phyloP scores from a whole-genome alignment of 2,113 vertebrate genomes.

The Dicerorhinus sumatrensis region DNA sequence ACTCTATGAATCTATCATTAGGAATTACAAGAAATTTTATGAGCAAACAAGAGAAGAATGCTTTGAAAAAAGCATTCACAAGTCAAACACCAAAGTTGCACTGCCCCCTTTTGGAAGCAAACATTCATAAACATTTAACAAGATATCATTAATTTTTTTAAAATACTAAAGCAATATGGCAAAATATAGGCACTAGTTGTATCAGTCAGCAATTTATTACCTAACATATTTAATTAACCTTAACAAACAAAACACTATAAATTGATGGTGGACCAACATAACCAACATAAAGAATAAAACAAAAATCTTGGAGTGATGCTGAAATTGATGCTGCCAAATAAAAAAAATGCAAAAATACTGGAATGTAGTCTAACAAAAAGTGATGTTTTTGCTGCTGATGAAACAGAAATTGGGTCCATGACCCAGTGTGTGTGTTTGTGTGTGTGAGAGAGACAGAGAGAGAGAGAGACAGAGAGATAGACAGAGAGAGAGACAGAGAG shows the following conservation, averaged over 20 bases:
- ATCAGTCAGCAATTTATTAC: not conserved
- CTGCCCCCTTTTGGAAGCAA: not conserved
- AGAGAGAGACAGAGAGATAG: not conserved
- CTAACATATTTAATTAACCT: constrained; percentile 42
- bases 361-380: not conserved
- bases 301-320: not conserved
- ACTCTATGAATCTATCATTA: not conserved
- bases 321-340: constrained; percentile 34
- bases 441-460: not conserved
- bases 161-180: not conserved
- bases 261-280: not conserved
- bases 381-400: not conserved
- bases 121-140: not conserved
- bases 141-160: not conserved
- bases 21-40: constrained; percentile 4
- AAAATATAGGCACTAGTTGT: not conserved
- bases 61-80: not conserved
- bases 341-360: constrained; percentile 1
- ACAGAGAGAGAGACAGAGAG: not conserved
- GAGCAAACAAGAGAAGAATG: not conserved
- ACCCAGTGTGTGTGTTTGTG: not conserved
- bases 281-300: constrained; percentile 48
- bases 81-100: constrained; percentile 19
- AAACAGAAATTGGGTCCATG: not conserved
- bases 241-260: not conserved